A percentile compares a stretch with the other conserved stretches of the same genome.
These are phyloP conservation scores for Ophioninae sp. DNA, from an alignment of 2,888 invertebrate genomes.

Conservation along the genomic window DNA sequence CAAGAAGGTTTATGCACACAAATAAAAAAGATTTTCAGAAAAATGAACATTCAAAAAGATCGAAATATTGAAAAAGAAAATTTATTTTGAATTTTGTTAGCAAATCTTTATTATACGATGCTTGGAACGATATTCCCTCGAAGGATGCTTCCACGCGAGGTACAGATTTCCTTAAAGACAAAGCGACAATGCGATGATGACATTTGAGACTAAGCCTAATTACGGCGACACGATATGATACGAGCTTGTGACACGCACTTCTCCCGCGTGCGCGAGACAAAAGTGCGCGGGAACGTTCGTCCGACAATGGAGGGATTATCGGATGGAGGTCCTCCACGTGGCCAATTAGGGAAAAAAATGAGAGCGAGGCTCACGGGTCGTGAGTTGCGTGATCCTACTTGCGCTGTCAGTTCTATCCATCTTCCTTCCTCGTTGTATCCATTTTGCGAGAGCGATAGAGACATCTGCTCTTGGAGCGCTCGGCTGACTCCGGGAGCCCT, in stretches of 20 bases:
- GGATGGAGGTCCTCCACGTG: conserved; percentile 42
- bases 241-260: neutral
- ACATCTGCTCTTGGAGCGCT: conserved; percentile 16
- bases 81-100: no score
- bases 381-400: conserved; percentile 46
- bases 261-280: neutral
- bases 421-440: conserved; percentile 63
- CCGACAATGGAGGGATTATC: conserved; percentile 11
- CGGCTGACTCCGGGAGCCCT: conserved; percentile 30
- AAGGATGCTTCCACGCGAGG: neutral
- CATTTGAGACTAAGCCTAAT: neutral
- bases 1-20: no score
- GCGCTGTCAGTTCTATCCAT: conserved; percentile 52
- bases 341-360: conserved; percentile 63
- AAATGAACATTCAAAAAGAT: no score
- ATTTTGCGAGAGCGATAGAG: conserved; percentile 50
- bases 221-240: neutral
- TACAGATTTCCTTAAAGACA: neutral
- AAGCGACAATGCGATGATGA: neutral
- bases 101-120: no score
- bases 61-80: no score
- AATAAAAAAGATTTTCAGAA: no score
- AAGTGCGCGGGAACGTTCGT: neutral
- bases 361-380: conserved; percentile 43
- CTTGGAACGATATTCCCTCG: no score